Base-by-base conservation (phyloP, 2,797 vertebrate genomes). In the Cynopterus sphinx region DNA sequence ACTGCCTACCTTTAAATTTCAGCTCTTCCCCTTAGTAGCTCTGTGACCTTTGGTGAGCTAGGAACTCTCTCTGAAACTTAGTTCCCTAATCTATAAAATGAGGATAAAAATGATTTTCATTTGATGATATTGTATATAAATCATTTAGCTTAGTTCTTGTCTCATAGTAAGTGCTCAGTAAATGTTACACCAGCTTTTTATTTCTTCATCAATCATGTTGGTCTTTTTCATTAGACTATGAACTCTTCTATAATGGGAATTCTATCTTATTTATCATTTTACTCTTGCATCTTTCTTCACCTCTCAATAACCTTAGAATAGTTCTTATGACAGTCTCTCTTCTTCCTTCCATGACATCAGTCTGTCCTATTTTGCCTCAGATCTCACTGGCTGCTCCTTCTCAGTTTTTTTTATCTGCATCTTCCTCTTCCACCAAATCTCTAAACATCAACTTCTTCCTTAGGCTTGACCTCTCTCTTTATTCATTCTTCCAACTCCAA, bases 101-200 rank as follows among this genome's bases (percentile, higher is more conserved):
- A 93, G 13, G 24, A 63, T 87, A 59, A 61, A 85, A 93, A 87
- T 78, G 77, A 84, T 87, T 86, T 26, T 26, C 68, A n/a, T 36
- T 93, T 71, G 53, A 67, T 92, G 65, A 92, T 87, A 82, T 84
- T 89, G 24, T 11, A 24, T 6, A 17, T 89, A 78, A 75, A 87
- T 96, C 89, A 93, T 70, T 95, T 83, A 67, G 36, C 53, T 90
- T 63, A 67, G 86, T 68, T 95, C 39, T 74, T 85, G 61, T 96
- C 87, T 77, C 41, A 63, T 70, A 97, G 53, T 84, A 93, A 96
- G 79, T 97, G 83, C 61, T 94, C 93, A 96, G 74, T 97, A 96
- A 93, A 96, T 94, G 91, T 94, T 96, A 84, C 5, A n/a, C 71
- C 81, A 97, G 59, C 46, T 59, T 92, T 95, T 96, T 86, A 93